Percentiles rank a stretch among this genome's conserved stretches.
phyloP scores from a whole-genome alignment of 1,140 invertebrate species.

The Venturia canescens region DNA sequence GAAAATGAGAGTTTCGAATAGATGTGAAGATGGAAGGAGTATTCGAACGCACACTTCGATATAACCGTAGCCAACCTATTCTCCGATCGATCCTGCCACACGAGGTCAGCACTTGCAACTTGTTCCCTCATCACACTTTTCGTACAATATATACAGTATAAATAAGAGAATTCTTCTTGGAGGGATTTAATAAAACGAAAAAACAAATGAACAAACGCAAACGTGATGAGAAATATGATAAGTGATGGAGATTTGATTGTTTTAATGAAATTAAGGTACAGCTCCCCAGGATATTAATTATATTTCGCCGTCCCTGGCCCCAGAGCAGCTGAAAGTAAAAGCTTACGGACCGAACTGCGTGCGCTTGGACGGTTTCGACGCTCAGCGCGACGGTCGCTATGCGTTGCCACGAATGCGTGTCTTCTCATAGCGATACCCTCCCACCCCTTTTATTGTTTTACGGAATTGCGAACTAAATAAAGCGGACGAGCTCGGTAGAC shows the following conservation, averaged over 20 bases:
- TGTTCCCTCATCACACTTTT: not conserved
- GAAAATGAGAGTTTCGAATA: not conserved
- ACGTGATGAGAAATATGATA: not conserved
- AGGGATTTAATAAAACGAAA: not conserved
- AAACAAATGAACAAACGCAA: too few relatives aligned
- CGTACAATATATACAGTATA: not conserved
- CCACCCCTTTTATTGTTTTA: not conserved
- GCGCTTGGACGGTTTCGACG: constrained; percentile 33
- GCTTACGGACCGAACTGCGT: constrained; percentile 31
- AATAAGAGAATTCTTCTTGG: not conserved
- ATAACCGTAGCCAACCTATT: constrained; percentile 9
- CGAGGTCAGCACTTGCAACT: constrained; percentile 45
- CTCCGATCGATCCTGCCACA: constrained; percentile 43
- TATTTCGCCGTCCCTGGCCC: constrained; percentile 49
- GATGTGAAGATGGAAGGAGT: not conserved
- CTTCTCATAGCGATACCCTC: not conserved
- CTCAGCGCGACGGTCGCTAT: constrained; percentile 32
- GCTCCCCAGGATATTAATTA: not conserved
- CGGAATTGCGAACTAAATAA: not conserved
- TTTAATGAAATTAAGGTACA: not conserved
- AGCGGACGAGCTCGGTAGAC: not conserved
- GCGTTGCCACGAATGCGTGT: constrained; percentile 17
- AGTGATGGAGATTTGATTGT: not conserved
- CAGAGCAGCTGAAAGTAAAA: constrained; percentile 54
- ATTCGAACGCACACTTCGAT: constrained; percentile 9